Evolutionary conservation across 2,888 invertebrate species (phyloP), one percentile per base, ranked within the genome.

Genomic region (Ochropacha duplaris): DNA sequence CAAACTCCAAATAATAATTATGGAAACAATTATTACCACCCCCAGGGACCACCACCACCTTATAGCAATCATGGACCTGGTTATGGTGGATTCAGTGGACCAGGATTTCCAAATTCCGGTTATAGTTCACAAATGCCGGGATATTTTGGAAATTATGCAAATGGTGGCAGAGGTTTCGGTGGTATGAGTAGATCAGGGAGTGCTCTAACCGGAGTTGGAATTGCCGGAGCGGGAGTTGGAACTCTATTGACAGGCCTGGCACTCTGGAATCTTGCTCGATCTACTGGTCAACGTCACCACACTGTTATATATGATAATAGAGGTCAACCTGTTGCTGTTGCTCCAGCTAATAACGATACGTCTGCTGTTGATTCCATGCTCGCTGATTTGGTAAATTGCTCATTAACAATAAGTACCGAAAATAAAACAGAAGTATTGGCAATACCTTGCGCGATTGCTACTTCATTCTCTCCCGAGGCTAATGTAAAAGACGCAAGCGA

Each of bases 361-460:
- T 67, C 84, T 9, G 79, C 71, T 49, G 73, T 79, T 2, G 90
- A 92, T 69, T 81, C 93, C 16, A 82, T 92, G 60, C 77, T 92
- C 63, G 84, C 84, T 6, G 87, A 93, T 73, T 83, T 93, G 57
- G 83, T 84, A 1, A 93, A 93, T 68, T 93, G 93, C 64, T 87
- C 90, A 54, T 76, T 93, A 50, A 89, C 91, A n/a, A 88, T 93
- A 57, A 86, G 76, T 61, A 87, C 69, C 60, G 79, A 79, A 44
- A 83, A 90, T 56, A 77, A 79, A 26, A 90, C 91, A 0, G 93
- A 93, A 80, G 81, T 93, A 14, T 74, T 93, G 22, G 89, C 87
- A 3, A 93, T 93, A 71, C 93, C 93, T 11, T 93, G 93, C 73
- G 84, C 92, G 22, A 93, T 93, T 22, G 93, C 93, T 52, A 90